Base-by-base conservation (phyloP, 2,113 vertebrate species). In the Phyllostomus discolor region DNA sequence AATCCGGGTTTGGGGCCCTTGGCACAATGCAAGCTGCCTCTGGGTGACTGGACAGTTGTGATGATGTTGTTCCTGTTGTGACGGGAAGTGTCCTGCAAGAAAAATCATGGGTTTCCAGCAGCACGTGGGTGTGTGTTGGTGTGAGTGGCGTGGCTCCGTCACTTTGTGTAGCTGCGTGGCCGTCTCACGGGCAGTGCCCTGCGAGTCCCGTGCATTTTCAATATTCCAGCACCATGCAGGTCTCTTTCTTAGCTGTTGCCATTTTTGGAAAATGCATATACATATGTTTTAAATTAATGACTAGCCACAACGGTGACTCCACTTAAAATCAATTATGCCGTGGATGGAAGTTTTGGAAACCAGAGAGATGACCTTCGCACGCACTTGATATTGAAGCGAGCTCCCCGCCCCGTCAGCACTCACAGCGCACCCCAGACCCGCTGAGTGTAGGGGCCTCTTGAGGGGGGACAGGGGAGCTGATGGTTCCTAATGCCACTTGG, bases 1-100 rank as follows among this genome's bases (percentile, higher is more conserved):
- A 84, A 88, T 79, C 69, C 78, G 91, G 81, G 86, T 70, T 83
- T 62, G 26, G 67, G 91, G 67, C 62, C 64, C 88, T 95, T 95
- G 41, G 89, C 38, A 91, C 80, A 88, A 78, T 48, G 64, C 73
- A 95, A 95, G 67, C 50, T 52, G 17, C 38, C 67, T 91, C 46
- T 88, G 76, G 88, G 90, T 92, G 87, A 70, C 80, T 91, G 50
- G 86, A 80, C 41, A 92, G 43, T 7, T 95, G 84, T 38, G 73
- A 85, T 85, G n/a, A 88, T 70, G 75, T 59, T 95, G 88, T 90
- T 91, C 79, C n/a, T 89, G 4, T 73, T 48, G 67, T 94, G 64
- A 96, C 50, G 83, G 69, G 94, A 80, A 76, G 22, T 80, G 80
- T 73, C n/a, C 76, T 4, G 1, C 33, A 70, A 76, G 86, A 84